Evolutionary conservation across 2,797 vertebrate species (phyloP).

Genomic region (Fistularia commersonii): DNA sequence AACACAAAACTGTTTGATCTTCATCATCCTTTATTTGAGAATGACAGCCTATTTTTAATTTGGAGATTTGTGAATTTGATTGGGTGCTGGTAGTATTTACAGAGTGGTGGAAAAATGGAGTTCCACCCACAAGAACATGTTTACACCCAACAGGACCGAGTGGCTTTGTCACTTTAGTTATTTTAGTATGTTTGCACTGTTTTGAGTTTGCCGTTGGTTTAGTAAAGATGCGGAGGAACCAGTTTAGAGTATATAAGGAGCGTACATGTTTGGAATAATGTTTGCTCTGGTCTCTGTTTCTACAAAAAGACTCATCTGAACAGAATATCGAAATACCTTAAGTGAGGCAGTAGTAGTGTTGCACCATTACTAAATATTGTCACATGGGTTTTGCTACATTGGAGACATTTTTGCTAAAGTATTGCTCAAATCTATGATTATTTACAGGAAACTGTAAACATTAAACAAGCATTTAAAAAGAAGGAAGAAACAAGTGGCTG

Average conservation of each 20-base stretch:
- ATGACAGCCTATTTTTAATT: no score
- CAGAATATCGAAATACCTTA: constrained; percentile 3
- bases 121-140: constrained; percentile 15
- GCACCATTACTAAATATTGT: no score
- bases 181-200: constrained; percentile 21
- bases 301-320: constrained; percentile 28
- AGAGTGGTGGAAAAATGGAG: constrained; percentile 3
- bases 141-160: constrained; percentile 17
- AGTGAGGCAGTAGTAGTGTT: neutral
- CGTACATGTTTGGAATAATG: constrained; percentile 36
- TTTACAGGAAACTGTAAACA: neutral
- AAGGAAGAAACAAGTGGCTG: constrained; percentile 5
- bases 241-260: constrained; percentile 54
- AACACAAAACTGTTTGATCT: no score
- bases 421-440: no score
- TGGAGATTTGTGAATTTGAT: no score
- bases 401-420: no score
- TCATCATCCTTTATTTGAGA: no score
- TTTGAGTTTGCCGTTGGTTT: constrained; percentile 29
- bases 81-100: no score
- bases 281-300: constrained; percentile 32
- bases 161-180: constrained; percentile 2
- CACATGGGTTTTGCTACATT: no score
- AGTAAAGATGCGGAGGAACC: constrained; percentile 56
- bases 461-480: constrained; percentile 3